phyloP scores from a whole-genome alignment of 1,140 invertebrate species.

The Matsumurasca onukii region DNA sequence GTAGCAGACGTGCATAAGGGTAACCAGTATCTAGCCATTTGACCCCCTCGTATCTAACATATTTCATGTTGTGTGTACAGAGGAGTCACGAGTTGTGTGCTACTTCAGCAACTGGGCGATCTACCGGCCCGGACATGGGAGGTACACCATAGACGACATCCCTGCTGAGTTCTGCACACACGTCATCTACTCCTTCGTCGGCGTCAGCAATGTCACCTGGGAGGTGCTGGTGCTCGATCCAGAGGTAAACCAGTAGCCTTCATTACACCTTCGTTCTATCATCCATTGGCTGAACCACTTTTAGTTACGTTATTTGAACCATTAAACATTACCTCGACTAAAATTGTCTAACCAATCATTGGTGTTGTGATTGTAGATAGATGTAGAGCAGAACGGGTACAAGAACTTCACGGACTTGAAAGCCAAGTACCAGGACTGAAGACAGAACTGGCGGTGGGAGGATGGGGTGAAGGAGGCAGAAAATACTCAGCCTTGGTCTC shows the following conservation, averaged over 20 bases:
- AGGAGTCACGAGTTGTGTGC: conserved; percentile 64
- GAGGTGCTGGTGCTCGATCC: conserved; percentile 76
- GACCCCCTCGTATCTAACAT: too few species aligned
- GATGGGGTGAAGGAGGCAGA: conserved; percentile 83
- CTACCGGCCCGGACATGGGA: conserved; percentile 77
- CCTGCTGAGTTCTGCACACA: conserved; percentile 83
- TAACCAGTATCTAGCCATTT: too few species aligned
- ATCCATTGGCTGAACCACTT: conserved; percentile 16
- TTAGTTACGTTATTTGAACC: background rate
- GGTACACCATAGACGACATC: conserved; percentile 79
- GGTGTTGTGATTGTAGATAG: conserved; percentile 56
- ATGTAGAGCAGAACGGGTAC: conserved; percentile 75
- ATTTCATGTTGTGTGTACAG: too few species aligned
- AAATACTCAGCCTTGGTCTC: conserved; percentile 82
- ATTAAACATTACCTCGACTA: too few species aligned
- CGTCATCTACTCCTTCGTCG: conserved; percentile 88
- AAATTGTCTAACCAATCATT: background rate
- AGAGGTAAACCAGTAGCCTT: conserved; percentile 54
- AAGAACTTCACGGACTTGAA: conserved; percentile 77
- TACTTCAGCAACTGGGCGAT: conserved; percentile 93
- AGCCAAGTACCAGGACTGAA: conserved; percentile 68
- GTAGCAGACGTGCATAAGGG: too few species aligned
- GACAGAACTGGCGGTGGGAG: conserved; percentile 77
- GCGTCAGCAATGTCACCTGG: conserved; percentile 75
- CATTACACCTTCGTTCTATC: too few species aligned